These are phyloP conservation scores for Leptinotarsa undecemlineata DNA, from an alignment of 1,140 invertebrate species.

Conservation along the genomic window DNA sequence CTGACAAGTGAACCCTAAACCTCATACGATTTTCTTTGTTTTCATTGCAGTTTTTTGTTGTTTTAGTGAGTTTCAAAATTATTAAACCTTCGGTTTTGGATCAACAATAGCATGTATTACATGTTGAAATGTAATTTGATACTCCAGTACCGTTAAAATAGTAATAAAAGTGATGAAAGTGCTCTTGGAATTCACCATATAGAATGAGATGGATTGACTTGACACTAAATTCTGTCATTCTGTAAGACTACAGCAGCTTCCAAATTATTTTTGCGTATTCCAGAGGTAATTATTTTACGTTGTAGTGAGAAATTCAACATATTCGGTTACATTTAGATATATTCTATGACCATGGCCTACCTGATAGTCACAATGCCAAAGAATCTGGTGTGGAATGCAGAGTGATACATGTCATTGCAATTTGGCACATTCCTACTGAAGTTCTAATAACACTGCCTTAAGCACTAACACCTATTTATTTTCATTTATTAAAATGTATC, in stretches of 20 bases:
- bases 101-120: slow-evolving; percentile 7
- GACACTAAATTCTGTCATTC: slow-evolving; percentile 52
- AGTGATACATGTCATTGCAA: slow-evolving; percentile 52
- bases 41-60: slow-evolving; percentile 48
- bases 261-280: slow-evolving; percentile 46
- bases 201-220: slow-evolving; percentile 49
- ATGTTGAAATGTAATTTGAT: slow-evolving; percentile 15
- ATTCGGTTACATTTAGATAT: neutral
- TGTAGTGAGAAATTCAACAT: slow-evolving; percentile 1
- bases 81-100: slow-evolving; percentile 12
- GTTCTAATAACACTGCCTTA: slow-evolving; percentile 8
- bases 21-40: slow-evolving; percentile 55
- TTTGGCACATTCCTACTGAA: slow-evolving; percentile 50
- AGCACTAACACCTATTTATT: neutral
- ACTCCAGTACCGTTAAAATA: neutral
- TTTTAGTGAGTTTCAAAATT: slow-evolving; percentile 29
- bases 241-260: slow-evolving; percentile 43
- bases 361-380: slow-evolving; percentile 30
- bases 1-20: slow-evolving; percentile 51
- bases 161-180: slow-evolving; percentile 40
- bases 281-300: slow-evolving; percentile 44
- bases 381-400: slow-evolving; percentile 50
- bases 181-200: slow-evolving; percentile 47
- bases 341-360: slow-evolving; percentile 25
- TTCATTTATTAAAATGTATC: neutral